A percentile compares a stretch with the other conserved stretches of the same genome.
phyloP scores from a whole-genome alignment of 2,888 invertebrate species.

The Baronia brevicornis region DNA sequence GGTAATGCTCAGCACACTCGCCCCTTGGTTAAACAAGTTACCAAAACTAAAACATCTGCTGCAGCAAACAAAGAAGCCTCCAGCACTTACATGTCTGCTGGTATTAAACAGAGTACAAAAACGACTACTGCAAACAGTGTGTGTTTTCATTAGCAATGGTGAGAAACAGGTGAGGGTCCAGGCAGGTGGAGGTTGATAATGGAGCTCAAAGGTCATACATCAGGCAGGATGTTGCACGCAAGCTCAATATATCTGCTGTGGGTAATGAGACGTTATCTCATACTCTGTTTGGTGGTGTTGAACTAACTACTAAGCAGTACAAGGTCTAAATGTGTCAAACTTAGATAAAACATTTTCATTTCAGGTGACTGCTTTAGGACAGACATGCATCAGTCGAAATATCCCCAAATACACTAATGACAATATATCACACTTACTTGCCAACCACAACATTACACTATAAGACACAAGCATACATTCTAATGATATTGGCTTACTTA shows the following conservation, averaged over 20 bases:
- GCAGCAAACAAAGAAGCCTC: conserved; percentile 1
- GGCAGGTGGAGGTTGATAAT: no score
- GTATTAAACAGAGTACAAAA: no score
- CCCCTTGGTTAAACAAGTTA: not conserved
- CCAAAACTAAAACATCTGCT: not conserved
- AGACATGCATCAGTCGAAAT: not conserved
- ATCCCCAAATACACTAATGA: not conserved
- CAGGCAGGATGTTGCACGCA: not conserved
- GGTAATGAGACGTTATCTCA: not conserved
- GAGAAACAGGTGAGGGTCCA: no score
- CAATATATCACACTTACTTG: not conserved
- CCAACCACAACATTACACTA: not conserved
- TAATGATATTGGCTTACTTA: conserved; percentile 2
- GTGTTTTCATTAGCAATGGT: no score
- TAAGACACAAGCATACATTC: not conserved
- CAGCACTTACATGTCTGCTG: no score
- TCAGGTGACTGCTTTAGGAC: not conserved
- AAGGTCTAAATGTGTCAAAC: not conserved
- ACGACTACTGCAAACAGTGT: no score
- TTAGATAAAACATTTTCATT: not conserved
- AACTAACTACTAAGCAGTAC: not conserved
- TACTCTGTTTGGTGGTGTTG: not conserved
- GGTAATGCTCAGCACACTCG: not conserved
- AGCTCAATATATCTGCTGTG: not conserved
- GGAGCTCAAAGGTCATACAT: not conserved